Percentiles rank a stretch among this genome's conserved stretches.
Conservation (phyloP, 2,888 invertebrate species). For the Cynaeus angustus region DNA sequence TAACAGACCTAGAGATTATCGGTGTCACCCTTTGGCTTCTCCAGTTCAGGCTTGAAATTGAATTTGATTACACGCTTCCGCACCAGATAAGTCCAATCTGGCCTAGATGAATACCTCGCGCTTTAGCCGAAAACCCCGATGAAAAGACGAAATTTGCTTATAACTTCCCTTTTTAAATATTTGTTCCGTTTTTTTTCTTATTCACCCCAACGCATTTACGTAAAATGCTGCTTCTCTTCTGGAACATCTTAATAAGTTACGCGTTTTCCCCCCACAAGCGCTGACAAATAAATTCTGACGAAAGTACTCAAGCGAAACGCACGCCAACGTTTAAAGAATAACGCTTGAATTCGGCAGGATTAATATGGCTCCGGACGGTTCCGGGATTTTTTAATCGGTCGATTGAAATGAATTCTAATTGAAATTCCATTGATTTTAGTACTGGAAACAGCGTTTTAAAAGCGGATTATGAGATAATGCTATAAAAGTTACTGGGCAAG, state of each 20-base stretch:
- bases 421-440: constrained; percentile 34
- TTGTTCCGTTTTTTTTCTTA: constrained; percentile 41
- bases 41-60: constrained; percentile 59
- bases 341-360: constrained; percentile 23
- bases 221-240: constrained; percentile 14
- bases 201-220: constrained; percentile 18
- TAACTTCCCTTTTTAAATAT: constrained; percentile 58
- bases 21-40: constrained; percentile 58
- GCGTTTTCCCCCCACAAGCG: constrained; percentile 16
- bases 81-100: constrained; percentile 62
- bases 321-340: constrained; percentile 27
- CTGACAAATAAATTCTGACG: constrained; percentile 40
- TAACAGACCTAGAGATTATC: constrained; percentile 59
- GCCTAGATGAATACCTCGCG: constrained; percentile 60
- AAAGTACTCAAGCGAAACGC: constrained; percentile 22
- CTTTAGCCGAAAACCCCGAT: constrained; percentile 50
- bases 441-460: constrained; percentile 13
- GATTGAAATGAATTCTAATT: constrained; percentile 38
- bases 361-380: constrained; percentile 8
- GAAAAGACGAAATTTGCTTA: constrained; percentile 60
- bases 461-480: not conserved
- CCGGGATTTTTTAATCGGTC: constrained; percentile 28
- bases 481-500: too few species aligned
- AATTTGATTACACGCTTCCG: constrained; percentile 63
- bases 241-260: constrained; percentile 42